phyloP scores from a whole-genome alignment of 2,113 vertebrate genomes.

The Syngnathus typhle region DNA sequence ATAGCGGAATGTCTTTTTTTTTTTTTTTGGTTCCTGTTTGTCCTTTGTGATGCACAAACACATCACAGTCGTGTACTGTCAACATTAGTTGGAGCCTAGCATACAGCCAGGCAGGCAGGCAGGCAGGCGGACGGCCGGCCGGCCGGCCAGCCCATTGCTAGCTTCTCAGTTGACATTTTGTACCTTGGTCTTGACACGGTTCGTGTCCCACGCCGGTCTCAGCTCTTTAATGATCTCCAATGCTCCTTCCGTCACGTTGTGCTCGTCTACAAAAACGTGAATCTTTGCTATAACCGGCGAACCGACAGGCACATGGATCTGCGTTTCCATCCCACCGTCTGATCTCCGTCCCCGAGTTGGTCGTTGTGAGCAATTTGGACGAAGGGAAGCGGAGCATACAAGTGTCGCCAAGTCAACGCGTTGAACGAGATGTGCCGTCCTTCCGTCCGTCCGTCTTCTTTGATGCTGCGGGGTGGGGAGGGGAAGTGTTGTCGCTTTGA shows the following conservation, averaged over 20 bases:
- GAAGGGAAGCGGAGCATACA: conserved; percentile 18
- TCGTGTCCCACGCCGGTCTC: conserved; percentile 80
- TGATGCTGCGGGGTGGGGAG: too few relatives aligned
- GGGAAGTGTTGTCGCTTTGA: neutral
- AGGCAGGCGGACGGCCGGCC: too few relatives aligned
- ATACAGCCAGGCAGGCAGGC: too few relatives aligned
- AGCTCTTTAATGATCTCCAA: conserved; percentile 83
- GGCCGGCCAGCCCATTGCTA: conserved; percentile 6
- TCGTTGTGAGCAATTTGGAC: conserved; percentile 17
- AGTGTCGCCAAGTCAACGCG: neutral
- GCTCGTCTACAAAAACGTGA: conserved; percentile 82
- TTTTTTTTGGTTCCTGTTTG: neutral
- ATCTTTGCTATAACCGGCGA: conserved; percentile 75
- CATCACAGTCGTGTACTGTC: conserved; percentile 4
- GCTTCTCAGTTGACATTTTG: conserved; percentile 14
- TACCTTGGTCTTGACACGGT: conserved; percentile 85
- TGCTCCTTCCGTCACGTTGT: conserved; percentile 81
- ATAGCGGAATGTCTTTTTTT: neutral
- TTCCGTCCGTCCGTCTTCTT: too few relatives aligned
- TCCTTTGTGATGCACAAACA: neutral
- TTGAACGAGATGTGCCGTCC: neutral
- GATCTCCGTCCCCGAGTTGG: conserved; percentile 25
- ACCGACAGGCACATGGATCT: conserved; percentile 72
- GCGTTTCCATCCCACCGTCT: conserved; percentile 68
- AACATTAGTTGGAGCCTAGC: conserved; percentile 5